phyloP scores from a whole-genome alignment of 2,797 vertebrate genomes.

The Nyctalus aviator region DNA sequence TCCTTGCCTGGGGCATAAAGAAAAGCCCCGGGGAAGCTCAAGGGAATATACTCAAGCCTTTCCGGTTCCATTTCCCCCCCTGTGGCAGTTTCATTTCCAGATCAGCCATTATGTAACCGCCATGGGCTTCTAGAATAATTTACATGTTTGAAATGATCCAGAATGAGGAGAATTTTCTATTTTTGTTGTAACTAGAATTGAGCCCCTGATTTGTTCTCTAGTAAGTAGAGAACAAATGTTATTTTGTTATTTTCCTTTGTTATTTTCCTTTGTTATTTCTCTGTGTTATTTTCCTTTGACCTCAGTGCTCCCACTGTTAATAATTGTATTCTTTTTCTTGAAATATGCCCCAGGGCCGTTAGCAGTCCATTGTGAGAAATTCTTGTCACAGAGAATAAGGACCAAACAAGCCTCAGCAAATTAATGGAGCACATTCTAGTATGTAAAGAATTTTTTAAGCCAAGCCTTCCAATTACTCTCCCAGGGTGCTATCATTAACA shows the following conservation, averaged over 20 bases:
- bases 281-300: conserved; percentile 16
- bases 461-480: background rate
- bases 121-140: conserved; percentile 54
- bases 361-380: background rate
- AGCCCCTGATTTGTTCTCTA: background rate
- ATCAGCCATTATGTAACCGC: background rate
- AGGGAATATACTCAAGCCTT: conserved; percentile 33
- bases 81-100: conserved; percentile 42
- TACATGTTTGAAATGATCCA: background rate
- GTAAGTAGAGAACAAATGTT: too few relatives aligned
- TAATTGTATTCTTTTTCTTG: background rate
- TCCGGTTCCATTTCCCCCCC: conserved; percentile 35
- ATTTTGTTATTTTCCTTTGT: too few relatives aligned
- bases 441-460: background rate
- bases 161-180: background rate
- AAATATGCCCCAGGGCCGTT: background rate
- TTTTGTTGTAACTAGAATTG: background rate
- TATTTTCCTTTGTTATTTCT: too few relatives aligned
- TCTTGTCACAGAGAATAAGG: background rate
- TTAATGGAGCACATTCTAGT: background rate
- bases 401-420: background rate
- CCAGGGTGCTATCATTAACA: background rate
- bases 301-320: background rate
- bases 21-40: background rate
- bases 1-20: conserved; percentile 47